Conservation (phyloP, 2,113 vertebrate species). For the Catharus bicknelli region DNA sequence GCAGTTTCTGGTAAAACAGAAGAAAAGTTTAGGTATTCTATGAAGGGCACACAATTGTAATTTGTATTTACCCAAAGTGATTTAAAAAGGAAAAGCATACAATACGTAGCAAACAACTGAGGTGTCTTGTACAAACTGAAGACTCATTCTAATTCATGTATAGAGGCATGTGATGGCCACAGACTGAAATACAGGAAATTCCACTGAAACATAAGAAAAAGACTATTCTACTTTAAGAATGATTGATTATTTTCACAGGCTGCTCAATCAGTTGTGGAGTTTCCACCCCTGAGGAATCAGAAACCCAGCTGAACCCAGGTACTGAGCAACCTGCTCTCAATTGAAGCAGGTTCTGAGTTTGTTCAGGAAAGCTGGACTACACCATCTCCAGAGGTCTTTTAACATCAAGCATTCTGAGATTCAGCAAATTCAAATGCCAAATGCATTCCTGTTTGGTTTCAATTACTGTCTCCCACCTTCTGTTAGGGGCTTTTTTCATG, state of each 20-base stretch:
- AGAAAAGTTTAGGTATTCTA: neutral
- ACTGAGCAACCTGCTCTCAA: neutral
- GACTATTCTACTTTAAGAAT: neutral
- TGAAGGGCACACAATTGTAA: neutral
- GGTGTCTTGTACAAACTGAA: neutral
- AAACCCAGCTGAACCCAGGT: neutral
- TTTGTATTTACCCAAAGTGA: neutral
- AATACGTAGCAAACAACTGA: neutral
- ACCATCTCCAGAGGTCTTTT: neutral
- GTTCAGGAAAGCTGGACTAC: neutral
- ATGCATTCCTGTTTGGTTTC: neutral
- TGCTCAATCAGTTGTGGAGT: neutral
- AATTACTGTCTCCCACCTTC: neutral
- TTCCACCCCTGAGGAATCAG: neutral
- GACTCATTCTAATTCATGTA: neutral
- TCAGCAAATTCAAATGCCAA: neutral
- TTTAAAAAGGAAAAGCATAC: neutral
- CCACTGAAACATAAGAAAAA: neutral
- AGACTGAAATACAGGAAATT: neutral
- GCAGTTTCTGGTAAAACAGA: neutral
- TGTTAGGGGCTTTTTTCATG: neutral
- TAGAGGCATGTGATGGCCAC: accelerated
- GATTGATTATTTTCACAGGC: neutral
- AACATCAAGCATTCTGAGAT: neutral
- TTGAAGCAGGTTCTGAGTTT: neutral